Conservation (phyloP, 2,113 vertebrate genomes). For the Eulemur rufifrons region DNA sequence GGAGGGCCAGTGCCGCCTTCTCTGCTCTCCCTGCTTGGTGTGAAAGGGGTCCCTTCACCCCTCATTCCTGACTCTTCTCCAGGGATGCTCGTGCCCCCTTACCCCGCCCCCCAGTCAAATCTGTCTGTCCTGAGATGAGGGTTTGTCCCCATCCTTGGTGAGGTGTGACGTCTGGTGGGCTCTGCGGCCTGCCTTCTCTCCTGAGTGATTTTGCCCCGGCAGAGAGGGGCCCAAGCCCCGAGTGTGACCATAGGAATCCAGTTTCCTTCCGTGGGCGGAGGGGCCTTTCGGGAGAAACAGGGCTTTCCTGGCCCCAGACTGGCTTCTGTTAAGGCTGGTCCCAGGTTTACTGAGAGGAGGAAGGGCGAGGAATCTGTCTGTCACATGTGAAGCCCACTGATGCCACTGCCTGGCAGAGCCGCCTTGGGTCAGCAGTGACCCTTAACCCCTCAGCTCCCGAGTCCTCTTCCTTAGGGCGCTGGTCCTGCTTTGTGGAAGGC, state of each 20-base stretch:
- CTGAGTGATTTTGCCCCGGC: not conserved
- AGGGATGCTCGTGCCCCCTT: not conserved
- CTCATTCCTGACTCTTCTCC: not conserved
- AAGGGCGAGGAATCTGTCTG: not conserved
- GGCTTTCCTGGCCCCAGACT: not conserved
- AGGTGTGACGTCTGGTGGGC: not conserved
- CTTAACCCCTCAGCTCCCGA: not conserved
- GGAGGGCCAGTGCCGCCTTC: not conserved
- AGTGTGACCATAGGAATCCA: not conserved
- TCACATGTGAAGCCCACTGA: not conserved
- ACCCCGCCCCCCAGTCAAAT: not conserved
- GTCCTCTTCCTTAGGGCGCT: not conserved
- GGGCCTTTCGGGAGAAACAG: not conserved
- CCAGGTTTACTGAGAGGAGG: not conserved
- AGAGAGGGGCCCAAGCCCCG: not conserved
- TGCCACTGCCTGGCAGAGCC: not conserved
- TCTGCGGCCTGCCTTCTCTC: not conserved
- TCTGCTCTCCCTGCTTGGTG: not conserved
- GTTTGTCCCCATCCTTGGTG: not conserved
- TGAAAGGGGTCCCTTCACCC: not conserved
- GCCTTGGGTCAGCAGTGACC: not conserved
- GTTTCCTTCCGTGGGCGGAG: not conserved
- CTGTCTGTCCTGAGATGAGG: not conserved
- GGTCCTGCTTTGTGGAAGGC: not conserved
- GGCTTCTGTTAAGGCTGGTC: not conserved